Percentiles rank a stretch among this genome's conserved stretches.
These are phyloP conservation scores for Sphenodon punctatus DNA, from an alignment of 2,797 vertebrate genomes.

Conservation along the genomic window DNA sequence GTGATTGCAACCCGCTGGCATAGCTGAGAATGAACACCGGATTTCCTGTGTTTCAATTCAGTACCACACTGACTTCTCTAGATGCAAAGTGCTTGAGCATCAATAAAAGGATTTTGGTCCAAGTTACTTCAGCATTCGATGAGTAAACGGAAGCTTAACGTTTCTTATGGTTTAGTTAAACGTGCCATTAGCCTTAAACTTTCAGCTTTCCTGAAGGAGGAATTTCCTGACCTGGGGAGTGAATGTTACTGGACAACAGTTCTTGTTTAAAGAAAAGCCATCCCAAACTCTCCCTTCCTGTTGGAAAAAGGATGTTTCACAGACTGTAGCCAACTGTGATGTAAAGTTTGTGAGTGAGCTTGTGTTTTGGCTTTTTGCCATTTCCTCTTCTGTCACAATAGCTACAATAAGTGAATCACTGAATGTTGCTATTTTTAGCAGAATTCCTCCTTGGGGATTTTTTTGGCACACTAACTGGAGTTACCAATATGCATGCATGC, in stretches of 20 bases:
- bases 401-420: background rate
- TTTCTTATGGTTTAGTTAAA: too few species aligned
- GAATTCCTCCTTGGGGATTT: background rate
- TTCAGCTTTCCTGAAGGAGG: background rate
- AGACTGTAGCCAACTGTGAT: background rate
- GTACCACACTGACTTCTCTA: background rate
- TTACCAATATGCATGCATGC: background rate
- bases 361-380: background rate
- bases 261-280: background rate
- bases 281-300: background rate
- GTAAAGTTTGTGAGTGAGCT: background rate
- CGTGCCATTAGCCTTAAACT: background rate
- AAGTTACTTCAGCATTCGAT: too few species aligned
- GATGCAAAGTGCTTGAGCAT: background rate
- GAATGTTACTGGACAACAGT: background rate
- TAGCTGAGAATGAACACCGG: too few species aligned
- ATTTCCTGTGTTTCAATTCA: background rate
- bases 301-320: background rate
- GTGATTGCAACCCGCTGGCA: too few species aligned
- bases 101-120: background rate
- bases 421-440: background rate
- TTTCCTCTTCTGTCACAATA: background rate
- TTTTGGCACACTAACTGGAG: background rate
- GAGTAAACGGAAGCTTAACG: too few species aligned
- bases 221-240: background rate